phyloP scores from a whole-genome alignment of 1,140 invertebrate genomes.

The Mya arenaria region DNA sequence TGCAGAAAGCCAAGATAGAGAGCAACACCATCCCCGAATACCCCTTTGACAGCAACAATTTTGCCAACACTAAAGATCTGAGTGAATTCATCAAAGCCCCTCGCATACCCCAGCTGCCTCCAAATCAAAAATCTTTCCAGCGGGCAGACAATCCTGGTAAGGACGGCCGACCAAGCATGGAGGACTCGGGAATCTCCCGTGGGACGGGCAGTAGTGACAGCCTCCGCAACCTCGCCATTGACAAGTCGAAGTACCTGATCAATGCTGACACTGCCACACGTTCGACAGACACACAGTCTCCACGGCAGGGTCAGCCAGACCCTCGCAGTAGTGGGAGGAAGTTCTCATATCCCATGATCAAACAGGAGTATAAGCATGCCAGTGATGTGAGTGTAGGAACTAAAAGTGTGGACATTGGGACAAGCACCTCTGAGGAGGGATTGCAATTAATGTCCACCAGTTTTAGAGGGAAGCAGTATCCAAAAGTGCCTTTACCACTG shows the following conservation, averaged over 20 bases:
- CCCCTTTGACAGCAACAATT: constrained; percentile 48
- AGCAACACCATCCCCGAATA: constrained; percentile 61
- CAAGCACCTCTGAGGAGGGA: constrained; percentile 62
- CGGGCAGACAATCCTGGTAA: constrained; percentile 55
- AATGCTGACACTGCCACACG: constrained; percentile 67
- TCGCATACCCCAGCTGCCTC: constrained; percentile 53
- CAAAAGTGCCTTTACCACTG: constrained; percentile 74
- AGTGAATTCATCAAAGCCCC: constrained; percentile 54
- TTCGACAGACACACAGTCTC: constrained; percentile 47
- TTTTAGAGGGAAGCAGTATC: constrained; percentile 67
- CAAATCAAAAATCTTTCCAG: constrained; percentile 65
- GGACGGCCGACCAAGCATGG: constrained; percentile 47
- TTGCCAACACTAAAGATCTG: constrained; percentile 54
- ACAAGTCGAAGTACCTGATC: constrained; percentile 77
- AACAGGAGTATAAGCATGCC: constrained; percentile 50
- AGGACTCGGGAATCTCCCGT: constrained; percentile 66
- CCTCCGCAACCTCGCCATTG: constrained; percentile 74
- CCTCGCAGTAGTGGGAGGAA: constrained; percentile 67
- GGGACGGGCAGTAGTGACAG: constrained; percentile 69
- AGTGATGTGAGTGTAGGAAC: constrained; percentile 30
- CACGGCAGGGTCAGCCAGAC: constrained; percentile 29
- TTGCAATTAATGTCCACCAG: constrained; percentile 49
- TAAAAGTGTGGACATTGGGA: constrained; percentile 61
- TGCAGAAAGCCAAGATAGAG: constrained; percentile 78
- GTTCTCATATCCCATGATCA: constrained; percentile 52